phyloP scores from a whole-genome alignment of 2,797 vertebrate species.

The Brotula barbata region DNA sequence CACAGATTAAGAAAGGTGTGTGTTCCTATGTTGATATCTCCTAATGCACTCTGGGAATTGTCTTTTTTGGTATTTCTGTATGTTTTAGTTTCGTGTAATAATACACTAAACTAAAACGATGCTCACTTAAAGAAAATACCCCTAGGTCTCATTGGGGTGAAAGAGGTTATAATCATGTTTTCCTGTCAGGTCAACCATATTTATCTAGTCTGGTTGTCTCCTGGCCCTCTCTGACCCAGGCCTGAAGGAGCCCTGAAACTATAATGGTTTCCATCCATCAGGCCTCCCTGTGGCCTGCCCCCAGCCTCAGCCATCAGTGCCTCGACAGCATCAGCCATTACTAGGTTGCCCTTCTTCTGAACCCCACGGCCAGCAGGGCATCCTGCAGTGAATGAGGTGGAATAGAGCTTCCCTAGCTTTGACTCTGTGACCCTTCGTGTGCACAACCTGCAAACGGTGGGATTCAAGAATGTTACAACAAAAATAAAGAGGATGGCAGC shows the following conservation, averaged over 20 bases:
- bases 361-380: slow-evolving; percentile 51
- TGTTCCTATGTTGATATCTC: background rate
- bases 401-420: slow-evolving; percentile 4
- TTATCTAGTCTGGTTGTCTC: slow-evolving; percentile 50
- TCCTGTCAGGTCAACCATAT: slow-evolving; percentile 59
- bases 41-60: background rate
- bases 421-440: slow-evolving; percentile 13
- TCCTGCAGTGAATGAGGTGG: slow-evolving; percentile 26
- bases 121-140: slow-evolving; percentile 34
- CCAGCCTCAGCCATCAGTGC: slow-evolving; percentile 1
- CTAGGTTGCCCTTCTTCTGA: slow-evolving; percentile 61
- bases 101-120: slow-evolving; percentile 18
- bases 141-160: slow-evolving; percentile 36
- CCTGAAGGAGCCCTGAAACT: slow-evolving; percentile 41
- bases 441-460: slow-evolving; percentile 27
- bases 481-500: slow-evolving; percentile 37
- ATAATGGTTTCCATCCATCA: slow-evolving; percentile 73
- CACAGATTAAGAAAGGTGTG: background rate
- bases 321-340: slow-evolving; percentile 31
- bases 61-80: slow-evolving; percentile 1
- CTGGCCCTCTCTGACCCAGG: slow-evolving; percentile 47
- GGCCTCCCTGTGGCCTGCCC: slow-evolving; percentile 36
- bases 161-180: slow-evolving; percentile 52
- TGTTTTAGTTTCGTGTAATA: slow-evolving; percentile 3
- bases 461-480: no score